Evolutionary conservation across 35 echinoderm and acorn worm genomes (phyloP).

Genomic region (Ophioderma brevispina): DNA sequence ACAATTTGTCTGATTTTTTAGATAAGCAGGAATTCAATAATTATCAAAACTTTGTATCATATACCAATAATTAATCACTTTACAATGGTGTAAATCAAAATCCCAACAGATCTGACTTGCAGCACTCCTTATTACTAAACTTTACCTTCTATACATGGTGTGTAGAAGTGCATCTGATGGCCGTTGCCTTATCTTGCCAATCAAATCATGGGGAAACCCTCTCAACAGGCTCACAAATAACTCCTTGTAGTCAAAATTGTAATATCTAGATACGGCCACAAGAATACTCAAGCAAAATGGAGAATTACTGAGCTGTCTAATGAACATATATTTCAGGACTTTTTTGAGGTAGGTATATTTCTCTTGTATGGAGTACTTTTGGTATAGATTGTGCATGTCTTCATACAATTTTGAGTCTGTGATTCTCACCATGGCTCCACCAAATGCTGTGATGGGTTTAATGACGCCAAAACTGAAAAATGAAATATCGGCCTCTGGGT

Average conservation of each 20-base stretch:
- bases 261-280: constrained; percentile 2
- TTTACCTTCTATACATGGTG: constrained; percentile 48
- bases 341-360: constrained; percentile 63
- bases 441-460: constrained; percentile 75
- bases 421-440: constrained; percentile 76
- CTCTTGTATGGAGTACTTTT: constrained; percentile 64
- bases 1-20: too few relatives aligned
- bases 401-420: constrained; percentile 60
- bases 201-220: constrained; percentile 47
- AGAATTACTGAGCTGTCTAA: constrained; percentile 47
- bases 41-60: not conserved
- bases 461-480: constrained; percentile 91
- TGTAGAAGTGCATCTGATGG: constrained; percentile 57
- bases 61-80: not conserved
- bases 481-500: constrained; percentile 79
- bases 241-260: constrained; percentile 55
- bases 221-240: constrained; percentile 46
- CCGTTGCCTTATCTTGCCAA: constrained; percentile 63
- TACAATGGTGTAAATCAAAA: too few relatives aligned
- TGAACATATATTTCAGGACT: constrained; percentile 57
- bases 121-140: too few relatives aligned
- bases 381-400: constrained; percentile 68
- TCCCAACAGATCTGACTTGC: too few relatives aligned
- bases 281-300: constrained; percentile 18
- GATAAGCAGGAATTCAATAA: too few relatives aligned